Conservation (phyloP, 2,797 vertebrate species). For the Pipistrellus nathusii region DNA sequence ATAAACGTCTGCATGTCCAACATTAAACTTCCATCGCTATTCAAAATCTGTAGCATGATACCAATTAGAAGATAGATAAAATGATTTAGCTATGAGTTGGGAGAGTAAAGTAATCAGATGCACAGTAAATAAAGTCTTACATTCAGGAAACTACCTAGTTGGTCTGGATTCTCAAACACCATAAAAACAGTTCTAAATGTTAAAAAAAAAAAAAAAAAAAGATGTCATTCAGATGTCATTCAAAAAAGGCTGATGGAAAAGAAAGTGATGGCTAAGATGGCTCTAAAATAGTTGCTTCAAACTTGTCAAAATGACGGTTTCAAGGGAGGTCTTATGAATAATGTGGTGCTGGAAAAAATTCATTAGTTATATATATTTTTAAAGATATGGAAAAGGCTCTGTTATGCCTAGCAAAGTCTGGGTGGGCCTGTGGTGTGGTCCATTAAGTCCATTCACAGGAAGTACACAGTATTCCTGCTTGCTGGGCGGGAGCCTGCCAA, state of each 20-base stretch:
- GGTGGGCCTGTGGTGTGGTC: neutral
- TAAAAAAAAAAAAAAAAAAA: neutral
- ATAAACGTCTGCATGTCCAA: neutral
- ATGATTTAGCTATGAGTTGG: neutral
- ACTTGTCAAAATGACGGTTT: conserved; percentile 68
- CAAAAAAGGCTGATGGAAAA: conserved; percentile 38
- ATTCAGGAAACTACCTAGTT: neutral
- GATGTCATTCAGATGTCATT: neutral
- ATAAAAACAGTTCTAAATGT: conserved; percentile 62
- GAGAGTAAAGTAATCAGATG: neutral
- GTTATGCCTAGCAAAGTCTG: neutral
- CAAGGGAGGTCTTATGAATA: conserved; percentile 21
- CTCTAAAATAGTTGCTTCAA: conserved; percentile 44
- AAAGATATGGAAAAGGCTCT: neutral
- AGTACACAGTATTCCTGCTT: neutral
- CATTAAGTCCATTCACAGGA: neutral
- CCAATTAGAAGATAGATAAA: neutral
- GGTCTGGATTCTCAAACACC: conserved; percentile 60
- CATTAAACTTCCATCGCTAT: neutral
- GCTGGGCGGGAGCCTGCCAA: neutral
- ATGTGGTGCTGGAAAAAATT: neutral
- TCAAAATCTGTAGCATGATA: neutral
- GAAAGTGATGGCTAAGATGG: conserved; percentile 66
- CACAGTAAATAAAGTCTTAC: conserved; percentile 40
- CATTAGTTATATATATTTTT: neutral